Percentiles rank a stretch among this genome's conserved stretches.
phyloP scores from a whole-genome alignment of 2,888 invertebrate species.

The Eurytoma adleriae region DNA sequence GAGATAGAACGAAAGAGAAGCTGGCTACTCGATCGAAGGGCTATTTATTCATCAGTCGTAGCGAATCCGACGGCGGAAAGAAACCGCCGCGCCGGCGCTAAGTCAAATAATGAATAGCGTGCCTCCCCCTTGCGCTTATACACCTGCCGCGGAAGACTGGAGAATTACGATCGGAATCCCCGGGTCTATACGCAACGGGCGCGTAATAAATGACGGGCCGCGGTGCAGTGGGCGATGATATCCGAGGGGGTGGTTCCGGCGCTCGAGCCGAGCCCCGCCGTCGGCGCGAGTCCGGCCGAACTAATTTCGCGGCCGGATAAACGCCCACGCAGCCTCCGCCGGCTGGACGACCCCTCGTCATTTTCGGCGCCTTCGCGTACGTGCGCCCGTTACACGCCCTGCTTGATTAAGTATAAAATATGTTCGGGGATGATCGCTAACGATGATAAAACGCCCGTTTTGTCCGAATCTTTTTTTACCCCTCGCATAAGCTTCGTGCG shows the following conservation, averaged over 20 bases:
- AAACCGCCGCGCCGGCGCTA: background rate
- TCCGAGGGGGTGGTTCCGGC: background rate
- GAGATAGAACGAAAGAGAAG: too few species aligned
- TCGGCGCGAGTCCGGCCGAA: background rate
- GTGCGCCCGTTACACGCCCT: background rate
- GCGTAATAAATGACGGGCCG: conserved; percentile 21
- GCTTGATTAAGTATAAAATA: conserved; percentile 31
- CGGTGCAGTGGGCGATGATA: conserved; percentile 17
- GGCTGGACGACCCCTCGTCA: background rate
- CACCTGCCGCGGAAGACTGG: background rate
- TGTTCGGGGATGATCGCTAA: conserved; percentile 8
- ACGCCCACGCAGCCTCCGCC: background rate
- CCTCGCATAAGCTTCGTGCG: background rate
- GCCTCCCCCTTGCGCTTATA: background rate
- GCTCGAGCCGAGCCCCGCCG: background rate
- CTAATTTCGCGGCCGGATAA: conserved; percentile 42
- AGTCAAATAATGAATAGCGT: conserved; percentile 36
- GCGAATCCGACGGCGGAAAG: background rate
- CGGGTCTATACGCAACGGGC: background rate
- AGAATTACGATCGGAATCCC: conserved; percentile 35
- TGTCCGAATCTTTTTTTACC: background rate
- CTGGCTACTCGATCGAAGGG: background rate
- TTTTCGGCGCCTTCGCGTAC: background rate
- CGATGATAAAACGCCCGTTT: conserved; percentile 30
- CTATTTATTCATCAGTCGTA: conserved; percentile 30